Conservation (phyloP, 2,797 vertebrate species). For the Hypotaenidia okinawae region DNA sequence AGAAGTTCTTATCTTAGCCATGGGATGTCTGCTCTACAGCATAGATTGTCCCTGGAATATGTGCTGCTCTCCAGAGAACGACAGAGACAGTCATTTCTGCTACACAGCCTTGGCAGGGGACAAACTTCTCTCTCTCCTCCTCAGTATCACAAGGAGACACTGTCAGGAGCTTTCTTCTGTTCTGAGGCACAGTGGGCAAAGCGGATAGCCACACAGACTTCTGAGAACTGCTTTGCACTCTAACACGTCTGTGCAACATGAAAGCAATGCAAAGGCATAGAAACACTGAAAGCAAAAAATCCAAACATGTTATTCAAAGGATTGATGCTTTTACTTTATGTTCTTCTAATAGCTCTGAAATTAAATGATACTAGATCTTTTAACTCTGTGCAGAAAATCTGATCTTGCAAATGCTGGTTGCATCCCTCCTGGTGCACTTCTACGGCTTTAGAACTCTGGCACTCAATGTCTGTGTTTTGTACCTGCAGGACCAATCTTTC, state of each 20-base stretch:
- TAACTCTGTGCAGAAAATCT: background rate
- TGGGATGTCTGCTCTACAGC: background rate
- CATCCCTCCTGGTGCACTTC: background rate
- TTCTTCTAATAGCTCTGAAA: slow-evolving; percentile 5
- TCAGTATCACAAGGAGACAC: background rate
- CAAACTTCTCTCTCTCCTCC: background rate
- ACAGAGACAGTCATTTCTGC: background rate
- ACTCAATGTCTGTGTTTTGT: background rate
- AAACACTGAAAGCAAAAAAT: slow-evolving; percentile 1
- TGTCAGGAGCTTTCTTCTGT: background rate
- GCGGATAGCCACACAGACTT: background rate
- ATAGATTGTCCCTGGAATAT: background rate
- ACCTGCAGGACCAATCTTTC: background rate
- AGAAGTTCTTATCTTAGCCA: background rate
- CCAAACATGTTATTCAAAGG: background rate
- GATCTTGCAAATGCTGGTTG: background rate
- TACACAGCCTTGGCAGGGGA: background rate
- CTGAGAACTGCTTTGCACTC: background rate
- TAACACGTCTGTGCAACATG: background rate
- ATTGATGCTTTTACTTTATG: slow-evolving; percentile 1
- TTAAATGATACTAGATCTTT: background rate
- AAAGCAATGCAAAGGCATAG: background rate
- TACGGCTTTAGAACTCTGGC: background rate
- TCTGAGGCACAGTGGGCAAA: background rate
- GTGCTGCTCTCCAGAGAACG: background rate